Conservation (phyloP, 2,888 invertebrate genomes). For the Apodemia duryi region DNA sequence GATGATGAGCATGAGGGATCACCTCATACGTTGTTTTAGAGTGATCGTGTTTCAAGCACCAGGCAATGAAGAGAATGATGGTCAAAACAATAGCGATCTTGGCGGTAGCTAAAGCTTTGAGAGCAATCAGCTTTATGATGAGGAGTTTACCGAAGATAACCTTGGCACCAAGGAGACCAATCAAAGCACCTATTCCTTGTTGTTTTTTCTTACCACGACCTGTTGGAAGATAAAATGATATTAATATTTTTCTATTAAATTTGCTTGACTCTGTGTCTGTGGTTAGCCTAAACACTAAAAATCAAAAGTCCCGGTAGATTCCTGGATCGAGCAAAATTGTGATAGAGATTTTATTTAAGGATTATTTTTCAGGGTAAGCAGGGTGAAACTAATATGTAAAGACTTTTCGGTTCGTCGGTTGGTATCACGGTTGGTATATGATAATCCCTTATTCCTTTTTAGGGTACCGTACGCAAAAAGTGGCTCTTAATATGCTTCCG, state of each 20-base stretch:
- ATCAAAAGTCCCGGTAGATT: no score
- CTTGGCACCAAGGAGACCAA: constrained; percentile 80
- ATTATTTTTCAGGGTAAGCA: no score
- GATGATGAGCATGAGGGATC: constrained; percentile 78
- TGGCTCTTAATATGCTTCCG: no score
- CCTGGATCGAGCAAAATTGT: no score
- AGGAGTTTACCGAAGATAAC: constrained; percentile 78
- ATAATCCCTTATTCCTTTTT: no score
- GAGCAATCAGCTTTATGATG: constrained; percentile 88
- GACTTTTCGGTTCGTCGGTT: no score
- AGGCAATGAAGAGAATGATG: constrained; percentile 80
- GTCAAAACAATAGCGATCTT: constrained; percentile 89
- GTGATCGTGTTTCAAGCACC: constrained; percentile 65
- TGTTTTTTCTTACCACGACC: constrained; percentile 87
- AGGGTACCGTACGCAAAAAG: no score
- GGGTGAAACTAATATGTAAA: no score
- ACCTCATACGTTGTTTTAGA: constrained; percentile 71
- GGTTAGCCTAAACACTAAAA: no score
- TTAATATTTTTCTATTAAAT: neutral
- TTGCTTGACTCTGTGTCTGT: no score
- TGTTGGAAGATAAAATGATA: constrained; percentile 43
- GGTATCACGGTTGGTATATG: no score
- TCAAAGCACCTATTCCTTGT: constrained; percentile 83
- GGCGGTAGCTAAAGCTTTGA: constrained; percentile 89
- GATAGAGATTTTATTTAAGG: no score